Evolutionary conservation across 2,113 vertebrate genomes (phyloP).

Genomic region (Tringa solitaria): DNA sequence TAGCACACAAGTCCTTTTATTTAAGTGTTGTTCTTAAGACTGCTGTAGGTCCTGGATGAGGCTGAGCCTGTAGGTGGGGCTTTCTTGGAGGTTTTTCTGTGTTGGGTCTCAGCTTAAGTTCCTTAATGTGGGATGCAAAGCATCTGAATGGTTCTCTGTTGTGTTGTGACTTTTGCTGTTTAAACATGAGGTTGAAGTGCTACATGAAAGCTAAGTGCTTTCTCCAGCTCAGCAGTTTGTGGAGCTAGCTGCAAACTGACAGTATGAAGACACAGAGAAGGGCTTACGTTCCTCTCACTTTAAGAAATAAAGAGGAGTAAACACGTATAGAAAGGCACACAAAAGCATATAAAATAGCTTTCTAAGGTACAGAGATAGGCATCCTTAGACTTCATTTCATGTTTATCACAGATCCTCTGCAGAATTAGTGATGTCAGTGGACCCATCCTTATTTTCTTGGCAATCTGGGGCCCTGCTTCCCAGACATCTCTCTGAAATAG

Average conservation of each 20-base stretch:
- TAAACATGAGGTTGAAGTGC: background rate
- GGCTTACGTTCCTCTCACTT: background rate
- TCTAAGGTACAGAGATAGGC: background rate
- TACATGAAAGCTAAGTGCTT: background rate
- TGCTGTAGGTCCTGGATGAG: background rate
- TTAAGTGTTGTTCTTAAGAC: background rate
- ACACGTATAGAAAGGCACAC: background rate
- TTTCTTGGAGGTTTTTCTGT: background rate
- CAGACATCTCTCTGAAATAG: background rate
- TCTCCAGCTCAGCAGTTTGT: background rate
- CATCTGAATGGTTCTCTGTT: background rate
- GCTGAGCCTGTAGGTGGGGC: background rate
- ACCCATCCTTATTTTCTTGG: background rate
- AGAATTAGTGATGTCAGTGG: background rate
- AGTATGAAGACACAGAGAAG: background rate
- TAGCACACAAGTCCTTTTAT: background rate
- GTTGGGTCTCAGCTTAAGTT: background rate
- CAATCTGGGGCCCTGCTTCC: background rate
- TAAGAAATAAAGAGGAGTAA: background rate
- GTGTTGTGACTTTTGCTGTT: background rate
- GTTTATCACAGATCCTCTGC: background rate
- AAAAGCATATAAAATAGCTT: background rate
- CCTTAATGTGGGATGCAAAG: background rate
- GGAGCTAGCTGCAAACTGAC: background rate
- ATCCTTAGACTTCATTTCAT: background rate